Base-by-base conservation (phyloP, 2,797 vertebrate species). In the Synanceia verrucosa region DNA sequence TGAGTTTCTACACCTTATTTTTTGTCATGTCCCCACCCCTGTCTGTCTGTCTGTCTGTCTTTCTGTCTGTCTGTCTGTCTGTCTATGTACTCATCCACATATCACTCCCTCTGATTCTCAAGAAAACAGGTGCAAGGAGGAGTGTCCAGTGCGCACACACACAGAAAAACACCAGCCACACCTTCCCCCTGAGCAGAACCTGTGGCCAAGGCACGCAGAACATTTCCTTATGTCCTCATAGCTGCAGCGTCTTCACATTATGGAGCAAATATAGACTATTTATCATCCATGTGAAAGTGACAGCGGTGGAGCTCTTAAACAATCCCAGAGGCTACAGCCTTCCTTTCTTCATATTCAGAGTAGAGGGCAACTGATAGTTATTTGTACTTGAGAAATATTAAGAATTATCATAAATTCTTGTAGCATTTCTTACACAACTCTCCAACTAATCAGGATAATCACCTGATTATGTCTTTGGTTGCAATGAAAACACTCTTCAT, bases 81-180 rank as follows among this genome's bases (percentile, higher is more conserved):
- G 44, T 67, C 53, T 71, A 23, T 84, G 52, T 23, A 34, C 65
- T 73, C 83, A 76, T 59, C 65, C n/a, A n/a, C 73, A n/a, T 61
- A 21, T 69, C 34, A 26, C 70, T 81, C 78, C 74, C 69, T 75
- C 61, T 64, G 73, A 65, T 67, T 78, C 69, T 78, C 64, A 68
- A 44, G 74, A 69, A 62, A 94, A 92, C 93, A 94, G 94, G 93
- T 95, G 93, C 87, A 79, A 57, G 47, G 64, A 83, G 75, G 76
- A 79, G 72, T 84, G 72, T 82, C 82, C 65, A 41, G 33, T 28
- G 46, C 69, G 39, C 39, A 9, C 39, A 9, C 39, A 9, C 39
- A 41, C 37, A 43, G 26, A 57, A 24, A 58, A 55, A 62, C 65
- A 68, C 70, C 60, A 24, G 79, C 73, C 84, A 74, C 43, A 65